Percentiles rank a stretch among this genome's conserved stretches.
phyloP scores from a whole-genome alignment of 1,140 invertebrate species.

The Eriosoma lanigerum region DNA sequence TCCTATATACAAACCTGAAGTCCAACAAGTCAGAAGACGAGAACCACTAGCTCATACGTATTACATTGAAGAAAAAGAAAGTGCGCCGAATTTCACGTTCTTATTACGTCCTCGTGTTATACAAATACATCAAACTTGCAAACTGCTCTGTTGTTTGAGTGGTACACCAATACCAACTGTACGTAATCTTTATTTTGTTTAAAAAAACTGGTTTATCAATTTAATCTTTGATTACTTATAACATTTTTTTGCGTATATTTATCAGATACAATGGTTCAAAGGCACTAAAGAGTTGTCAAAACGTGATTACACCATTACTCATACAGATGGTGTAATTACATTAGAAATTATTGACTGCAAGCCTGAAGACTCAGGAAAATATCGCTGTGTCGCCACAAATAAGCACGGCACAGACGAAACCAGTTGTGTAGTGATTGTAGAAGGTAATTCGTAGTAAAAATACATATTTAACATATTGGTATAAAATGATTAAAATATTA shows the following conservation, averaged over 20 bases:
- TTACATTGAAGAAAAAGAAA: slow-evolving; percentile 87
- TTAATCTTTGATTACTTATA: background rate
- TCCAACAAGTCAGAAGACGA: slow-evolving; percentile 70
- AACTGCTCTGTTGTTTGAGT: slow-evolving; percentile 93
- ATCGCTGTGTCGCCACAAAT: slow-evolving; percentile 90
- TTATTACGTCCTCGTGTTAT: slow-evolving; percentile 95
- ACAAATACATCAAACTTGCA: slow-evolving; percentile 91
- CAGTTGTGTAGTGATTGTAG: slow-evolving; percentile 92
- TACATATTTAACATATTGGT: background rate
- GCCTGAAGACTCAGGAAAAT: slow-evolving; percentile 93
- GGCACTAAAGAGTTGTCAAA: slow-evolving; percentile 87
- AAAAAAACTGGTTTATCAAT: background rate
- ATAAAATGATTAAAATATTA: no score
- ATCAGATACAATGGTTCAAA: slow-evolving; percentile 82
- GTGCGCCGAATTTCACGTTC: slow-evolving; percentile 94
- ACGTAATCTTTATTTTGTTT: slow-evolving; percentile 41
- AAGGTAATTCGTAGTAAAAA: slow-evolving; percentile 67
- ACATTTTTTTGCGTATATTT: background rate
- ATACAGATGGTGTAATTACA: slow-evolving; percentile 90
- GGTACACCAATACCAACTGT: slow-evolving; percentile 92
- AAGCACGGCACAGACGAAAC: slow-evolving; percentile 91
- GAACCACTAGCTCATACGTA: slow-evolving; percentile 80
- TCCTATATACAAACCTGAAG: slow-evolving; percentile 75
- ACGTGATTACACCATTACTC: slow-evolving; percentile 85
- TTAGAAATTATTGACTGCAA: slow-evolving; percentile 95